Percentiles rank a stretch among this genome's conserved stretches.
phyloP scores from a whole-genome alignment of 2,113 vertebrate genomes.

The Notechis scutatus region DNA sequence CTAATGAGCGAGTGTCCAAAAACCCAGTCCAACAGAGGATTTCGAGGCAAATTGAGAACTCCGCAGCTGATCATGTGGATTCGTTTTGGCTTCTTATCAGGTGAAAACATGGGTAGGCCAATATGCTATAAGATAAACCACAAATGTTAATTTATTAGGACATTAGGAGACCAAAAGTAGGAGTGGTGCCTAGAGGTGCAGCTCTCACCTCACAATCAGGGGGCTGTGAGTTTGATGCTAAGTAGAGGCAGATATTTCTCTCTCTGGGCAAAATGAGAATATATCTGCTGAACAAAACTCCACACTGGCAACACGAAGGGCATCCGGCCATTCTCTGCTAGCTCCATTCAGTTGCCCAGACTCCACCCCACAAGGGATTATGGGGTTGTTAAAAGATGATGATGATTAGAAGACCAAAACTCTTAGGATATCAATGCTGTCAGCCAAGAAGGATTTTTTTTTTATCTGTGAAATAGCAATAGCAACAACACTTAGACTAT shows the following conservation, averaged over 20 bases:
- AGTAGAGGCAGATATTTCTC: too few relatives aligned
- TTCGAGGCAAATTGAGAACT: slow-evolving; percentile 86
- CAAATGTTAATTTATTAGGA: neutral
- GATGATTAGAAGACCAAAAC: neutral
- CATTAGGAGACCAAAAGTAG: neutral
- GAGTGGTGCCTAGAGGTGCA: too few relatives aligned
- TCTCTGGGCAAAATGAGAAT: too few relatives aligned
- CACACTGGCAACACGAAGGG: too few relatives aligned
- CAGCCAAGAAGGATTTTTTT: neutral
- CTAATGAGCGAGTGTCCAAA: slow-evolving; percentile 92
- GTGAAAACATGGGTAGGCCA: slow-evolving; percentile 87
- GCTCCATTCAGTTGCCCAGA: too few relatives aligned
- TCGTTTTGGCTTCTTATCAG: slow-evolving; percentile 72
- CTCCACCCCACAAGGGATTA: too few relatives aligned
- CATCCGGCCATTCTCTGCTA: too few relatives aligned
- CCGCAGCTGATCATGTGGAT: slow-evolving; percentile 88
- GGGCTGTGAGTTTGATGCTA: too few relatives aligned
- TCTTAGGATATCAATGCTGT: neutral
- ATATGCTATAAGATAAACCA: slow-evolving; percentile 76
- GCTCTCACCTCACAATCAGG: too few relatives aligned
- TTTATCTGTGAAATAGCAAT: neutral
- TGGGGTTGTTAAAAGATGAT: too few relatives aligned
- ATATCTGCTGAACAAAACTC: too few relatives aligned
- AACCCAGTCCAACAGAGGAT: slow-evolving; percentile 82
- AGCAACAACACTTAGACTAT: neutral